phyloP scores from a whole-genome alignment of 2,888 invertebrate genomes.

The Chloroclysta siterata region DNA sequence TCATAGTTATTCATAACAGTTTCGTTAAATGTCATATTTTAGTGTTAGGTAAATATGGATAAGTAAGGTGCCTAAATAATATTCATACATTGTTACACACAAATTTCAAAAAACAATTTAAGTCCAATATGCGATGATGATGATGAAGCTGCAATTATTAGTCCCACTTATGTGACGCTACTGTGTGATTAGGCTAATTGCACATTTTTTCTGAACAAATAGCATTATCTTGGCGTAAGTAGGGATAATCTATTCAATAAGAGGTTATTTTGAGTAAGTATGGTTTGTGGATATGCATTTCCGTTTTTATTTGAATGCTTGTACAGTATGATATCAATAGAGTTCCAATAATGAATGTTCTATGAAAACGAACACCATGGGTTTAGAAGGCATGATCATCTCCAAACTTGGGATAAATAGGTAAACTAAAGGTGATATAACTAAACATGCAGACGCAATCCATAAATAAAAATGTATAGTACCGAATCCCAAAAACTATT shows the following conservation, averaged over 20 bases:
- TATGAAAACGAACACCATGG: too few relatives aligned
- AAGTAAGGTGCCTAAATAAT: too few relatives aligned
- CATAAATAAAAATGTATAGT: too few relatives aligned
- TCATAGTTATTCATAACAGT: too few relatives aligned
- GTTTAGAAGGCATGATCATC: too few relatives aligned
- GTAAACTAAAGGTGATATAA: too few relatives aligned
- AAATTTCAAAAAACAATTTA: neutral
- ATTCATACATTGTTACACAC: too few relatives aligned
- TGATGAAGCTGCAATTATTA: neutral
- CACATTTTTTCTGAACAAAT: slow-evolving; percentile 25
- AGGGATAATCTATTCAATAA: neutral
- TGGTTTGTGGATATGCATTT: slow-evolving; percentile 8
- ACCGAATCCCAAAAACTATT: too few relatives aligned
- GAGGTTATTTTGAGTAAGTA: slow-evolving; percentile 1
- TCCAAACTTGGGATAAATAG: too few relatives aligned
- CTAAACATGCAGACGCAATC: too few relatives aligned
- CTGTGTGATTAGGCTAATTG: slow-evolving; percentile 11
- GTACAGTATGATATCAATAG: neutral
- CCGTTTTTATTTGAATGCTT: slow-evolving; percentile 4
- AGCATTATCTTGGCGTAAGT: neutral
- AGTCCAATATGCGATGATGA: neutral
- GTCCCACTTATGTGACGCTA: neutral
- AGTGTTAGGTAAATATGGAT: too few relatives aligned
- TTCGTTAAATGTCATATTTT: too few relatives aligned
- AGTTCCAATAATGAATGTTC: neutral